phyloP scores from a whole-genome alignment of 2,797 vertebrate genomes.

The Gorsachius magnificus region DNA sequence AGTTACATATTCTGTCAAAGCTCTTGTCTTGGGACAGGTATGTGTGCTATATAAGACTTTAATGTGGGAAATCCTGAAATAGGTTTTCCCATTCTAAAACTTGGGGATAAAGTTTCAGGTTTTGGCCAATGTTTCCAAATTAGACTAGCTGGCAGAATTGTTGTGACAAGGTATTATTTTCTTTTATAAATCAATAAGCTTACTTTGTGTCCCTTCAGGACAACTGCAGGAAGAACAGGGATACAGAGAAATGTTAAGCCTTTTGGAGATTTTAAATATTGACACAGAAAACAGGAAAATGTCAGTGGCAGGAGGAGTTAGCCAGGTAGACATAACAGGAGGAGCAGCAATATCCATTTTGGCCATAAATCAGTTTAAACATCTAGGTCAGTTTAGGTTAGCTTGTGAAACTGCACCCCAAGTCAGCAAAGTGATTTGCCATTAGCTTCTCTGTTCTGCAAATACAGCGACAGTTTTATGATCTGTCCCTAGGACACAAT shows the following conservation, averaged over 20 bases:
- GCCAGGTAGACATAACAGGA: accelerated
- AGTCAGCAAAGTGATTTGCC: neutral
- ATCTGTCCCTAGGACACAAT: neutral
- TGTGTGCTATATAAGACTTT: neutral
- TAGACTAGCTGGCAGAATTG: neutral
- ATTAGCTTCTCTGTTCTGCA: neutral
- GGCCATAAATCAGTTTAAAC: neutral
- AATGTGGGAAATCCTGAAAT: neutral
- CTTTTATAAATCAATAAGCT: neutral
- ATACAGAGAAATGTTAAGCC: neutral
- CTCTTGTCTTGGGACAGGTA: neutral
- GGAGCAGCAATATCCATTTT: neutral
- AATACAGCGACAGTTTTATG: neutral
- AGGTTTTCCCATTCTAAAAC: neutral
- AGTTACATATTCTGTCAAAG: neutral
- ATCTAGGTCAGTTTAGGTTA: neutral
- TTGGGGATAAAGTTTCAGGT: neutral
- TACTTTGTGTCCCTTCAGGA: neutral
- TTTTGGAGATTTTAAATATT: neutral
- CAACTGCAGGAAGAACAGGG: neutral
- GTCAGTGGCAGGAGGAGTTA: neutral
- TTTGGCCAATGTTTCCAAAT: neutral
- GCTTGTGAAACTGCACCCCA: neutral
- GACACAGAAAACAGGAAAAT: neutral
- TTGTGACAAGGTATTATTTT: neutral